Percentiles rank a stretch among this genome's conserved stretches.
phyloP scores from a whole-genome alignment of 1,140 invertebrate species.

The Papilio polyxenes region DNA sequence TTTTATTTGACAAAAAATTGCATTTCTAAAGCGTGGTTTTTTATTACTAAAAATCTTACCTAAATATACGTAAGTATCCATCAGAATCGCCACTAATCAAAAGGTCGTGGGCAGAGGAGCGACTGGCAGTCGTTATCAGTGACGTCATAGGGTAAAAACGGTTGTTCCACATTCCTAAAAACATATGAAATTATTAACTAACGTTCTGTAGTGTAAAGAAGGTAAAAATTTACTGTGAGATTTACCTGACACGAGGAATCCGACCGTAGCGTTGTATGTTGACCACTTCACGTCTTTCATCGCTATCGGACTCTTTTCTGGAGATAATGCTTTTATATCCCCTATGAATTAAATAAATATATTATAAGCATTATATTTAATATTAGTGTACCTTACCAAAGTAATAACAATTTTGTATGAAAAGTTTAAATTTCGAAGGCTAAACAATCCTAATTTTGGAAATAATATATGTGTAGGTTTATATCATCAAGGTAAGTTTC shows the following conservation, averaged over 20 bases:
- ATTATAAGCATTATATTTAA: no score
- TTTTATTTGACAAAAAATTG: background rate
- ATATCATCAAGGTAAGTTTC: no score
- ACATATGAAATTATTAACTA: background rate
- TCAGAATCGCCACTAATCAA: conserved; percentile 94
- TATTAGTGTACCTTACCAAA: no score
- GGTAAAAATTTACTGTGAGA: background rate
- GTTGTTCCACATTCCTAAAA: conserved; percentile 92
- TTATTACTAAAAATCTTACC: conserved; percentile 71
- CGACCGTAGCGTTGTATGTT: conserved; percentile 91
- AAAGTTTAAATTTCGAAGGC: no score
- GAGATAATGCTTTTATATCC: conserved; percentile 91
- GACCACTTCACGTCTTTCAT: conserved; percentile 96
- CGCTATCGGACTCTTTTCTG: conserved; percentile 90
- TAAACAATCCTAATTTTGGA: no score
- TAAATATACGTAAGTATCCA: conserved; percentile 94
- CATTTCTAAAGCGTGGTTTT: background rate
- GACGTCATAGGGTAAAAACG: conserved; percentile 91
- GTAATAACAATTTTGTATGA: no score
- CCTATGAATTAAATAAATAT: conserved; percentile 81
- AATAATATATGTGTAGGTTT: no score
- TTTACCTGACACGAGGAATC: conserved; percentile 91
- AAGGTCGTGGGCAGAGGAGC: conserved; percentile 90
- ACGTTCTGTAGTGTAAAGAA: background rate
- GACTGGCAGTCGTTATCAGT: conserved; percentile 86